Evolutionary conservation across 2,888 invertebrate species (phyloP).

Genomic region (Diogma glabrata): DNA sequence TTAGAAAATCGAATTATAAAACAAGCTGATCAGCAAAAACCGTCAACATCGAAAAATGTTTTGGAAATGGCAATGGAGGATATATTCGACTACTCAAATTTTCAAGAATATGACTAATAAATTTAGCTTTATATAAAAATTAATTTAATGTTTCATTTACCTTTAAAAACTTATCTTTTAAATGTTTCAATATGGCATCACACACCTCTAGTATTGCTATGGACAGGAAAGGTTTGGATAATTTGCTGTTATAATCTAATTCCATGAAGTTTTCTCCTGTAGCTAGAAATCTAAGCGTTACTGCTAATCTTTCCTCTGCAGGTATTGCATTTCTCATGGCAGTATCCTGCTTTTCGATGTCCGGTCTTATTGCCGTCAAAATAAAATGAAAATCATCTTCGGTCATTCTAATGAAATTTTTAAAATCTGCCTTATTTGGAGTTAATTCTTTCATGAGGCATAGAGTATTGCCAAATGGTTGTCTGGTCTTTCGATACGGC

Average conservation of each 20-base stretch:
- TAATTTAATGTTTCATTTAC: neutral
- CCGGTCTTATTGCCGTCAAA: neutral
- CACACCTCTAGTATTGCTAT: neutral
- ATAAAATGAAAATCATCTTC: neutral
- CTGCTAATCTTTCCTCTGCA: too few relatives aligned
- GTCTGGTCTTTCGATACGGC: too few relatives aligned
- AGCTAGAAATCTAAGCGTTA: too few relatives aligned
- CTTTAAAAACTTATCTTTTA: neutral
- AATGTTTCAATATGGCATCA: neutral
- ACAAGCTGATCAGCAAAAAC: neutral
- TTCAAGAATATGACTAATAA: neutral
- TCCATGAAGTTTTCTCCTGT: too few relatives aligned
- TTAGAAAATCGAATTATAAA: neutral
- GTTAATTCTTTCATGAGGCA: too few relatives aligned
- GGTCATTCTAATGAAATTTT: neutral
- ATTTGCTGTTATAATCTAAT: too few relatives aligned
- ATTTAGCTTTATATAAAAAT: neutral
- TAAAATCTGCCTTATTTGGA: neutral
- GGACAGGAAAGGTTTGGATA: too few relatives aligned
- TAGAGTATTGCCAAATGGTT: too few relatives aligned
- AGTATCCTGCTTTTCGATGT: neutral
- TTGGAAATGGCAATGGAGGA: neutral
- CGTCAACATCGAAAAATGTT: neutral
- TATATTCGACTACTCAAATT: neutral
- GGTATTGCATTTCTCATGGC: too few relatives aligned